Conservation (phyloP, 2,888 invertebrate genomes). For the Lepidocyrtinus sp. region DNA sequence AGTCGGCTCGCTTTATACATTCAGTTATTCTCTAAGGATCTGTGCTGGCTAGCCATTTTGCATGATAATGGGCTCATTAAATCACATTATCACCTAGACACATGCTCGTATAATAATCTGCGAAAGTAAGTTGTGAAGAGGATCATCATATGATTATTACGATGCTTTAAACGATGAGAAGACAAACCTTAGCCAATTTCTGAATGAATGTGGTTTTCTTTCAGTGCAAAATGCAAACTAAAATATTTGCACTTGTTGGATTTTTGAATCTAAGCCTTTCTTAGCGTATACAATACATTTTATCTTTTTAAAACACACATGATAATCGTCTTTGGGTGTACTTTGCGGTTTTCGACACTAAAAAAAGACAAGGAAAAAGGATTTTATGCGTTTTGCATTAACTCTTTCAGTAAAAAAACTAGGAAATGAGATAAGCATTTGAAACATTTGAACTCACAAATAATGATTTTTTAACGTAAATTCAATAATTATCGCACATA, state of each 20-base stretch:
- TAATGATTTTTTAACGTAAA: no score
- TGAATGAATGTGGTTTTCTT: neutral
- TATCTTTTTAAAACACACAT: neutral
- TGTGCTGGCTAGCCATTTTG: slow-evolving; percentile 54
- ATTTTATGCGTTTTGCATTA: no score
- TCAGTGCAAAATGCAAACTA: neutral
- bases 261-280: neutral
- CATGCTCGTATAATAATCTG: slow-evolving; percentile 35
- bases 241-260: slow-evolving; percentile 5
- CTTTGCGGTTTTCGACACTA: neutral
- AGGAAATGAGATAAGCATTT: neutral
- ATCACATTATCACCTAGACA: slow-evolving; percentile 53
- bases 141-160: no score
- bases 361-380: neutral
- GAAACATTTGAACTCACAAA: neutral
- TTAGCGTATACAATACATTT: no score
- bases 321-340: slow-evolving; percentile 5
- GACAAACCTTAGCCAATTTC: neutral
- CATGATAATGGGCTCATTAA: slow-evolving; percentile 58
- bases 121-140: slow-evolving; percentile 16
- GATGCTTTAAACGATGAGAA: neutral
- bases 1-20: slow-evolving; percentile 42
- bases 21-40: slow-evolving; percentile 19
- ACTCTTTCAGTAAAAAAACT: no score
- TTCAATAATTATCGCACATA: no score